phyloP scores from a whole-genome alignment of 2,113 vertebrate genomes.

The Callipepla californica region DNA sequence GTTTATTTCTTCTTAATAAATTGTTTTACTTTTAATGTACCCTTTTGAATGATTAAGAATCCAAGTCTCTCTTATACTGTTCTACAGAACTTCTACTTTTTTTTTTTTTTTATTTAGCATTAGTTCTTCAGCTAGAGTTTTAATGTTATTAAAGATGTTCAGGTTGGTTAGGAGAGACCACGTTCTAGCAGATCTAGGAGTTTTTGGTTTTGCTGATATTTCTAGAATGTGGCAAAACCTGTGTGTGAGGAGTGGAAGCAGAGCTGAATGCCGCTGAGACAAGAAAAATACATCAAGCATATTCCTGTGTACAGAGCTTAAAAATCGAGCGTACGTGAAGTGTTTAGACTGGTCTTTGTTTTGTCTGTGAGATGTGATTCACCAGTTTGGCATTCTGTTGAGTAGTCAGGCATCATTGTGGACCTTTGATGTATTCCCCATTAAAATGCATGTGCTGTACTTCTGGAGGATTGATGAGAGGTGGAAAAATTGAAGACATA shows the following conservation, averaged over 20 bases:
- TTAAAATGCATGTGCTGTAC: constrained; percentile 63
- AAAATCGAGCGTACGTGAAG: constrained; percentile 1
- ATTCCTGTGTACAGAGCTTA: not conserved
- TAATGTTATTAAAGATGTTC: not conserved
- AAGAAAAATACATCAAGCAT: not conserved
- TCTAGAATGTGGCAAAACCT: constrained; percentile 29
- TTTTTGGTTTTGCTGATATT: constrained; percentile 35
- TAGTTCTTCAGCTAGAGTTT: constrained; percentile 8
- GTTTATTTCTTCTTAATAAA: not conserved
- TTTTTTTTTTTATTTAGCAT: not conserved
- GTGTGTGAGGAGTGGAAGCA: not conserved
- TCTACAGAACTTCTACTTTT: not conserved
- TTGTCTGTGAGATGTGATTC: constrained; percentile 38
- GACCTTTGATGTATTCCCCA: constrained; percentile 58
- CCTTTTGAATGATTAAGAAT: not conserved
- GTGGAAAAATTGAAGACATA: constrained; percentile 55
- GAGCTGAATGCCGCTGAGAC: not conserved
- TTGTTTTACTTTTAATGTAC: not conserved
- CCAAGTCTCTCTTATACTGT: not conserved
- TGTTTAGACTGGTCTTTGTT: constrained; percentile 43
- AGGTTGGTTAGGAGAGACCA: not conserved
- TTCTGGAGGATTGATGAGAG: constrained; percentile 65
- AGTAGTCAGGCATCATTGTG: constrained; percentile 54
- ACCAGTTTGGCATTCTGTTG: constrained; percentile 57
- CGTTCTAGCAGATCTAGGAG: constrained; percentile 26